Percentiles rank a stretch among this genome's conserved stretches.
Conservation (phyloP, 1,140 invertebrate species). For the Drosophila tsacasi region DNA sequence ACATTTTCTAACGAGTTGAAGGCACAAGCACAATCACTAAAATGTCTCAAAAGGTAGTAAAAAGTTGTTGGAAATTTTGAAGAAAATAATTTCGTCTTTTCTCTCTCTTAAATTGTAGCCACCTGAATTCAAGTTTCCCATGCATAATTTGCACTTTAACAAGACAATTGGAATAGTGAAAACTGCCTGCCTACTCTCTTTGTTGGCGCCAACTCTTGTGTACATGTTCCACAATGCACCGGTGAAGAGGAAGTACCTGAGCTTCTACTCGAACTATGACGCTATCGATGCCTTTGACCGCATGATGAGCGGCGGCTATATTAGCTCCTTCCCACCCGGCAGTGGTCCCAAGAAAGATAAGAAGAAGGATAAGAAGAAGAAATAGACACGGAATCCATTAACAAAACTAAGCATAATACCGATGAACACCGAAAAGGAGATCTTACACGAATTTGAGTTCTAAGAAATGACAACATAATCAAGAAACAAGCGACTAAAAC, state of each 20-base stretch:
- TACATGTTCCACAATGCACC: conserved; percentile 49
- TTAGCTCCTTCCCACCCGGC: conserved; percentile 50
- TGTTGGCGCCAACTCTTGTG: conserved; percentile 8
- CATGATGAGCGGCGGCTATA: conserved; percentile 60
- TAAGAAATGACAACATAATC: conserved; percentile 22
- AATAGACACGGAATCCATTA: background rate
- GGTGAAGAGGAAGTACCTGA: conserved; percentile 18
- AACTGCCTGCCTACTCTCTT: conserved; percentile 19
- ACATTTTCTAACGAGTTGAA: background rate
- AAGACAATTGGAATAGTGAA: conserved; percentile 19
- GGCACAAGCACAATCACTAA: background rate
- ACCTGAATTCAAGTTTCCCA: conserved; percentile 59
- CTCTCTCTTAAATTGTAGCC: background rate
- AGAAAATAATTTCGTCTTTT: background rate
- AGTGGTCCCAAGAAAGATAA: conserved; percentile 40
- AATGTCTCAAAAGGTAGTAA: conserved; percentile 35
- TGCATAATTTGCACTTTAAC: conserved; percentile 47
- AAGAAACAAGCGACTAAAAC: background rate
- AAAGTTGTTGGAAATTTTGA: background rate
- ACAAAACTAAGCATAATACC: background rate
- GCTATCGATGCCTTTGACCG: conserved; percentile 56
- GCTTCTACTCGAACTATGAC: conserved; percentile 59
- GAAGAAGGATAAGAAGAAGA: conserved; percentile 39
- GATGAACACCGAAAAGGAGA: conserved; percentile 24
- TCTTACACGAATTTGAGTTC: conserved; percentile 25